A percentile compares a stretch with the other conserved stretches of the same genome.
These are phyloP conservation scores for Vicugna pacos DNA, from an alignment of 2,113 vertebrate genomes.

Conservation along the genomic window DNA sequence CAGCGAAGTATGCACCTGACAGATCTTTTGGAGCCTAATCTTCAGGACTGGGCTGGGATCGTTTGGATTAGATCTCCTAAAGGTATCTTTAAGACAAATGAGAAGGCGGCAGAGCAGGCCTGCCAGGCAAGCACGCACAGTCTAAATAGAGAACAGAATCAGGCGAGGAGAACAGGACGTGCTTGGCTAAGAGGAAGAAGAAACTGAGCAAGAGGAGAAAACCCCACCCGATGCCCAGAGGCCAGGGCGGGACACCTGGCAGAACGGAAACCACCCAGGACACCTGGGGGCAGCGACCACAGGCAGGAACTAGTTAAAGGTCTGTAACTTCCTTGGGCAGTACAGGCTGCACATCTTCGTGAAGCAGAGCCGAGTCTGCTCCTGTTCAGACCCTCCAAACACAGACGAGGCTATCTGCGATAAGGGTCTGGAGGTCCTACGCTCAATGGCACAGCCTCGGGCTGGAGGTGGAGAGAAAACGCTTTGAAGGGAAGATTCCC, in stretches of 20 bases:
- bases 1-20: constrained; percentile 41
- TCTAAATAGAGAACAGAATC: constrained; percentile 71
- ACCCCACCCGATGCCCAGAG: neutral
- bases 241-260: neutral
- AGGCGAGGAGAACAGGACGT: constrained; percentile 69
- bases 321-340: neutral
- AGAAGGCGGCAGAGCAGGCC: constrained; percentile 73
- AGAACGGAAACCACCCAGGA: neutral
- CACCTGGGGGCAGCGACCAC: neutral
- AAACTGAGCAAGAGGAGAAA: constrained; percentile 26
- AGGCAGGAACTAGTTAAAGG: neutral
- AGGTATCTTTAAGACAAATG: constrained; percentile 73
- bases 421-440: neutral
- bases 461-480: neutral
- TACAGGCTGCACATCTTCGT: neutral
- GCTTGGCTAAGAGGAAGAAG: constrained; percentile 56
- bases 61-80: constrained; percentile 64
- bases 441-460: neutral
- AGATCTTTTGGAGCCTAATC: constrained; percentile 24
- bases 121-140: constrained; percentile 33
- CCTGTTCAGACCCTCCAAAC: neutral
- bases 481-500: neutral
- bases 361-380: neutral
- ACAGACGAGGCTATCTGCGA: neutral
- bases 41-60: neutral